Conservation (phyloP, 2,888 invertebrate species). For the Trypoxylon attenuatum region DNA sequence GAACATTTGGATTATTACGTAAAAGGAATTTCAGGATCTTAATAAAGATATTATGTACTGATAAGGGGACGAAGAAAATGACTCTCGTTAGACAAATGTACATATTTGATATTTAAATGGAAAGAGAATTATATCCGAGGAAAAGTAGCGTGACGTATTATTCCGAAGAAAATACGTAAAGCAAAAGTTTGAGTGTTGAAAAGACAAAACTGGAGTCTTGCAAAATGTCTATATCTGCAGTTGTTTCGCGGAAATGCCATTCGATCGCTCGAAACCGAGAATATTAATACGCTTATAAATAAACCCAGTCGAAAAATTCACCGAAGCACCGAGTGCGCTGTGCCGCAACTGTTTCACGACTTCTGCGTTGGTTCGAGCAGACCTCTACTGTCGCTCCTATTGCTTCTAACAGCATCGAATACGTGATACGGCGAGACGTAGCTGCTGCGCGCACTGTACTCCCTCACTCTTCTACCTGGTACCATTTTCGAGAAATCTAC, state of each 20-base stretch:
- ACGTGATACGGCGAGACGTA: slow-evolving; percentile 19
- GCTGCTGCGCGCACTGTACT: slow-evolving; percentile 1
- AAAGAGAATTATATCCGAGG: no score
- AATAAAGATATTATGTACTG: no score
- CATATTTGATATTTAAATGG: no score
- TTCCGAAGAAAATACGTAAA: slow-evolving; percentile 56
- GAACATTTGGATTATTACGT: no score
- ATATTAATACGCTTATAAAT: slow-evolving; percentile 69
- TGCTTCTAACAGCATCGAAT: slow-evolving; percentile 5
- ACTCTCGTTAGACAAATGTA: no score
- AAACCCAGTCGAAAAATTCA: slow-evolving; percentile 64
- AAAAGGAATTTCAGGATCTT: no score
- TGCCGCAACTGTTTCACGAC: slow-evolving; percentile 28
- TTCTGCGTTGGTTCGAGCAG: slow-evolving; percentile 11
- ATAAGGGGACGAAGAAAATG: no score
- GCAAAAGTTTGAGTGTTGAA: neutral
- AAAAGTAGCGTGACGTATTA: neutral
- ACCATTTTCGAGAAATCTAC: slow-evolving; percentile 14
- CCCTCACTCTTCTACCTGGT: slow-evolving; percentile 18
- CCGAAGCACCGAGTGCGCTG: slow-evolving; percentile 65
- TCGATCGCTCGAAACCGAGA: slow-evolving; percentile 47
- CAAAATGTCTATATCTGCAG: slow-evolving; percentile 13
- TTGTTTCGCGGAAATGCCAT: slow-evolving; percentile 55
- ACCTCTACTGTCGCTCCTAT: slow-evolving; percentile 2
- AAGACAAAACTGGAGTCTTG: slow-evolving; percentile 20